These are phyloP conservation scores for Rhingia campestris DNA, from an alignment of 2,888 invertebrate genomes.

Conservation along the genomic window DNA sequence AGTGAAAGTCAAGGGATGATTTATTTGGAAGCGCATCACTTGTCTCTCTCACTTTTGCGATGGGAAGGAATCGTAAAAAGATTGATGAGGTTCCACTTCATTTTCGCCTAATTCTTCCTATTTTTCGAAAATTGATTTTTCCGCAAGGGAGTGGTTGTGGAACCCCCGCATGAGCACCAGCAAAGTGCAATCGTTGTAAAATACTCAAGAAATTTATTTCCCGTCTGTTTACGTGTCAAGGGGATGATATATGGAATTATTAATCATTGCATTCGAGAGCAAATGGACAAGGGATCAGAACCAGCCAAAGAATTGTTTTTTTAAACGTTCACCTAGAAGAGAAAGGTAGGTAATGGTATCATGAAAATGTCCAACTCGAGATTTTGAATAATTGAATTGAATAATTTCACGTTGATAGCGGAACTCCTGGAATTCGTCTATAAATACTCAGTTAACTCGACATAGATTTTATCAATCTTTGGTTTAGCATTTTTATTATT, in stretches of 20 bases:
- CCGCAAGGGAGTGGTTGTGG: not conserved
- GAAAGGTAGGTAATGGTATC: not conserved
- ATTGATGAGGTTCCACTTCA: slow-evolving; percentile 47
- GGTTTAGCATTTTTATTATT: no score
- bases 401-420: no score
- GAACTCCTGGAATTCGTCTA: no score
- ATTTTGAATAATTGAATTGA: no score
- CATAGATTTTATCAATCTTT: no score
- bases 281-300: not conserved
- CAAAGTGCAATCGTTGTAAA: slow-evolving; percentile 20
- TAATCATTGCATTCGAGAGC: slow-evolving; percentile 18
- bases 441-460: no score
- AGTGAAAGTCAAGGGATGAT: slow-evolving; percentile 47
- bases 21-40: slow-evolving; percentile 51
- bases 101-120: slow-evolving; percentile 41
- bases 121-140: slow-evolving; percentile 35
- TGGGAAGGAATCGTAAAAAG: slow-evolving; percentile 26
- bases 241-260: slow-evolving; percentile 19
- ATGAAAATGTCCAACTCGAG: no score
- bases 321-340: not conserved
- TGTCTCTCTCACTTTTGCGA: slow-evolving; percentile 9
- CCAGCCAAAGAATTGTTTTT: not conserved
- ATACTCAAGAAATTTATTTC: slow-evolving; percentile 28
- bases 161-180: not conserved
- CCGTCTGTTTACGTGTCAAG: slow-evolving; percentile 8